Evolutionary conservation across 1,140 invertebrate species (phyloP).

Genomic region (Cyphomyrmex costatus): DNA sequence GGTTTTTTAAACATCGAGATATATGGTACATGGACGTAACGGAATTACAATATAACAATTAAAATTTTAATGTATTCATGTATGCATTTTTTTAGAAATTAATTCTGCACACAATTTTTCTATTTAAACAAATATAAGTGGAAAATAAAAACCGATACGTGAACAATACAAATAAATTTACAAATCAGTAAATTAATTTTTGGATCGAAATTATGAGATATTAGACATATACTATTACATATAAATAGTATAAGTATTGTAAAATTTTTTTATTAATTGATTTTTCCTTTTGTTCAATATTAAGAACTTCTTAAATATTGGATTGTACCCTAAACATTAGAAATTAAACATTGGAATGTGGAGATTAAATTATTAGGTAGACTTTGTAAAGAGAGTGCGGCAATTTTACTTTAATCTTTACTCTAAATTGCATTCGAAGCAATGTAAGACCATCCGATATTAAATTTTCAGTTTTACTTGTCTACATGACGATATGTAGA

Average conservation of each 20-base stretch:
- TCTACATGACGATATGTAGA: background rate
- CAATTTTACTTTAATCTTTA: constrained; percentile 55
- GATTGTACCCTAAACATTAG: background rate
- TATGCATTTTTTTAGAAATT: background rate
- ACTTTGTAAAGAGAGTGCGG: constrained; percentile 47
- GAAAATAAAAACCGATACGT: too few relatives aligned
- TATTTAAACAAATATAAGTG: background rate
- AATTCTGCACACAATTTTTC: background rate
- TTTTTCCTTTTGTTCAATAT: too few relatives aligned
- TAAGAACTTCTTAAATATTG: background rate
- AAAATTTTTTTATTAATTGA: too few relatives aligned
- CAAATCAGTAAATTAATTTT: too few relatives aligned
- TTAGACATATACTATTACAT: too few relatives aligned
- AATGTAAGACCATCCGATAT: constrained; percentile 43
- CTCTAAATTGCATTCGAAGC: constrained; percentile 47
- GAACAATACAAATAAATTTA: too few relatives aligned
- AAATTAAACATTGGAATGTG: background rate
- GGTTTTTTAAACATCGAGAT: background rate
- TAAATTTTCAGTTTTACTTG: constrained; percentile 33
- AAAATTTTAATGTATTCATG: background rate
- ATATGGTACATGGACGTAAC: background rate
- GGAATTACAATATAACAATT: background rate
- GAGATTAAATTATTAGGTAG: constrained; percentile 30
- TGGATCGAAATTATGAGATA: too few relatives aligned
- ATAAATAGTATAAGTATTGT: too few relatives aligned